phyloP scores from a whole-genome alignment of 2,888 invertebrate genomes.

The Cryptus viduatorius region DNA sequence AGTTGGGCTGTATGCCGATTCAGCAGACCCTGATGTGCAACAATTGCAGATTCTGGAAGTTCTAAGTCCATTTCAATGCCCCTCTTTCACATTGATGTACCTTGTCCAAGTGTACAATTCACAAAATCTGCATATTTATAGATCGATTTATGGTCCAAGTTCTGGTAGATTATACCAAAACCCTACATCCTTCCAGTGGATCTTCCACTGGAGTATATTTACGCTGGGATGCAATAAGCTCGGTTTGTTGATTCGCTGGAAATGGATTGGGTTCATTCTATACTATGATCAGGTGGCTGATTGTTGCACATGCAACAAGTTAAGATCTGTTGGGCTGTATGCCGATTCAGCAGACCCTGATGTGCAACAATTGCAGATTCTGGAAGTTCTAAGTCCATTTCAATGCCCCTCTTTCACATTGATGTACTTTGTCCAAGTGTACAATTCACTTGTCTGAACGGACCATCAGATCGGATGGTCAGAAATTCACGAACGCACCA shows the following conservation, averaged over 20 bases:
- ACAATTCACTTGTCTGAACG: background rate
- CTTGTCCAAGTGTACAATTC: no score
- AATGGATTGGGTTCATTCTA: background rate
- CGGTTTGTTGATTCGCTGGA: background rate
- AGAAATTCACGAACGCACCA: background rate
- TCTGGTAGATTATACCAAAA: background rate
- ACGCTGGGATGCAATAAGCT: background rate
- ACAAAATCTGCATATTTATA: no score
- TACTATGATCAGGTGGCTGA: no score
- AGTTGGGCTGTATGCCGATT: no score
- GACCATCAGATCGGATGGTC: background rate
- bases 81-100: no score
- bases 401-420: background rate
- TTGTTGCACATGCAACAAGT: no score
- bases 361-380: no score
- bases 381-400: background rate
- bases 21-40: no score
- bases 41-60: background rate
- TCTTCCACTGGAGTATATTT: background rate
- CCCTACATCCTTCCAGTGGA: background rate
- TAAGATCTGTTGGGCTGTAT: no score
- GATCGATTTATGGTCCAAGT: constrained; percentile 21
- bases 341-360: no score
- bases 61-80: no score
- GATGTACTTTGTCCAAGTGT: background rate